Percentiles rank a stretch among this genome's conserved stretches.
These are phyloP conservation scores for Pemphredon lugubris DNA, from an alignment of 2,888 invertebrate species.

Conservation along the genomic window DNA sequence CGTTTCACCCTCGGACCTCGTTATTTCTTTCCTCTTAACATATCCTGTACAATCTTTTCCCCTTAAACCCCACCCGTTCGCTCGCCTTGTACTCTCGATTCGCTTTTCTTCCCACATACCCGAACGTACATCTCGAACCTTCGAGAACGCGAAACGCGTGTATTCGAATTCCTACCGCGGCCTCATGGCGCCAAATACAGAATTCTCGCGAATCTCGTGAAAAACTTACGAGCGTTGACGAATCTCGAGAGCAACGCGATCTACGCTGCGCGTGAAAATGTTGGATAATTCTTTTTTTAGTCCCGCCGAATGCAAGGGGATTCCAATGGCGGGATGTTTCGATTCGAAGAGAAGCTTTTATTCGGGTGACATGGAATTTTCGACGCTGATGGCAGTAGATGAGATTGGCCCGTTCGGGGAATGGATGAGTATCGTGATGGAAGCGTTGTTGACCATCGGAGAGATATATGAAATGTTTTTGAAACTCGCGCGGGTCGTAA, in stretches of 20 bases:
- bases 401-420: not conserved
- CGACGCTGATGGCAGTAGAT: not conserved
- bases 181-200: conserved; percentile 60
- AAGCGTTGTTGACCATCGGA: not conserved
- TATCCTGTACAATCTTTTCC: not conserved
- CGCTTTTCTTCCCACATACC: not conserved
- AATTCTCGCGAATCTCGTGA: conserved; percentile 63
- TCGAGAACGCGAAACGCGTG: too few relatives aligned
- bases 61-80: not conserved
- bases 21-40: not conserved
- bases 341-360: not conserved
- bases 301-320: too few relatives aligned
- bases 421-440: not conserved
- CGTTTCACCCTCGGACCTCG: not conserved
- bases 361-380: conserved; percentile 11
- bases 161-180: too few relatives aligned
- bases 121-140: too few relatives aligned
- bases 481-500: not conserved
- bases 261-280: too few relatives aligned
- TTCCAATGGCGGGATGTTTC: too few relatives aligned
- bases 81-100: not conserved
- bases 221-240: conserved; percentile 61
- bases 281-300: too few relatives aligned
- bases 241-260: too few relatives aligned
- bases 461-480: conserved; percentile 5